A percentile compares a stretch with the other conserved stretches of the same genome.
phyloP scores from a whole-genome alignment of 2,113 vertebrate genomes.

The Lates calcarifer region DNA sequence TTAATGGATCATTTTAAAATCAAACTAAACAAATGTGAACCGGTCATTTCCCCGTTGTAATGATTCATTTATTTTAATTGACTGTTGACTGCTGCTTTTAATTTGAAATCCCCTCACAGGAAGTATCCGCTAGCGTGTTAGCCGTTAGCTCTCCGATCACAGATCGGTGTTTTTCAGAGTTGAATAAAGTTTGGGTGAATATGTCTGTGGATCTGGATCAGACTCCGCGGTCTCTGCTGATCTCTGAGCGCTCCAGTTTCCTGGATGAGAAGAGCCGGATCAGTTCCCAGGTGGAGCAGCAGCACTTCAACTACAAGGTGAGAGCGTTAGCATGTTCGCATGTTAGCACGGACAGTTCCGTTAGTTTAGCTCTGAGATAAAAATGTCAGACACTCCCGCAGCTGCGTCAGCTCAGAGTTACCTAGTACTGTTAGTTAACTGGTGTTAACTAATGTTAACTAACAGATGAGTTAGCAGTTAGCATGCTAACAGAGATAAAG shows the following conservation, averaged over 20 bases:
- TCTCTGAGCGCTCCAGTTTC: conserved; percentile 64
- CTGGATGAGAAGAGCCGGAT: conserved; percentile 56
- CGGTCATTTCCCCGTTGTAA: too few relatives aligned
- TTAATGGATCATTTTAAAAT: too few relatives aligned
- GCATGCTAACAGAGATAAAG: not conserved
- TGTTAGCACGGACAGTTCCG: not conserved
- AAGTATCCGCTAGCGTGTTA: not conserved
- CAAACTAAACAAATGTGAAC: too few relatives aligned
- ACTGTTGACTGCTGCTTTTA: too few relatives aligned
- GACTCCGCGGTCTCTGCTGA: conserved; percentile 44
- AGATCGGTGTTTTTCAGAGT: not conserved
- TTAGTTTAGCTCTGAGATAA: not conserved
- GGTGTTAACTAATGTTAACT: not conserved
- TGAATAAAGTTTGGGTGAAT: not conserved
- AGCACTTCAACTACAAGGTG: conserved; percentile 69
- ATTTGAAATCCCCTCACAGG: not conserved
- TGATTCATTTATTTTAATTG: too few relatives aligned
- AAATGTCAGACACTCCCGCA: not conserved
- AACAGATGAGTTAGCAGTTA: conserved; percentile 6
- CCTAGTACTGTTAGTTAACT: not conserved
- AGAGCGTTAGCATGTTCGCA: not conserved
- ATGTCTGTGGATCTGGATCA: conserved; percentile 19
- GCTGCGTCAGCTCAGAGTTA: not conserved
- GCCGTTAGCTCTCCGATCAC: not conserved
- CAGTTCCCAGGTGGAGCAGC: conserved; percentile 47